Conservation (phyloP, 53 echinoderm and acorn worm species). For the Crossaster papposus region DNA sequence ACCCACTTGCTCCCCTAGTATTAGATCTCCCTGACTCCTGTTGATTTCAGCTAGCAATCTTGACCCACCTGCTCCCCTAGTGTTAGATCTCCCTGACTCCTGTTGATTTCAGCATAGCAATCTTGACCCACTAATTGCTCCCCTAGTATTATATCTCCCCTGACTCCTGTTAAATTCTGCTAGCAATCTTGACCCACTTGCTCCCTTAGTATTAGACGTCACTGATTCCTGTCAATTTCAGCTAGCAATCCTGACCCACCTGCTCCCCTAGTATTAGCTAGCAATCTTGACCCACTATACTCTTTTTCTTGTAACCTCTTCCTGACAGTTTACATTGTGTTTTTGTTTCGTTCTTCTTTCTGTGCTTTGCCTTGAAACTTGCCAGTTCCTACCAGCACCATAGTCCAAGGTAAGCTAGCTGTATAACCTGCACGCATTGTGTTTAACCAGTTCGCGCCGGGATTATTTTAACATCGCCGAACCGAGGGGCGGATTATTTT, state of each 20-base stretch:
- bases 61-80: not conserved
- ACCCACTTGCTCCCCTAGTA: not conserved
- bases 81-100: no score
- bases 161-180: no score
- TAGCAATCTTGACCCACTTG: not conserved
- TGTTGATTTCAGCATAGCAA: no score
- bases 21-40: no score
- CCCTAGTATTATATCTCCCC: no score
- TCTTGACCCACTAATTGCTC: not conserved
- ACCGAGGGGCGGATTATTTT: no score
- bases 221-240: no score
- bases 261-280: not conserved
- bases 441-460: no score
- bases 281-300: not conserved
- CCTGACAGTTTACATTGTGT: not conserved
- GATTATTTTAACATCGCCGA: no score
- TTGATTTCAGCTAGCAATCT: not conserved
- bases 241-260: not conserved
- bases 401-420: conserved; percentile 52
- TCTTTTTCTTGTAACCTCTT: not conserved
- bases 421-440: conserved; percentile 28
- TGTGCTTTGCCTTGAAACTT: conserved; percentile 47
- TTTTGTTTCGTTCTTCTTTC: conserved; percentile 19
- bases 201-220: not conserved
- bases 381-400: conserved; percentile 50